Evolutionary conservation across 1,140 invertebrate species (phyloP), one percentile per base, ranked within the genome.

Genomic region (Eriocheir sinensis): DNA sequence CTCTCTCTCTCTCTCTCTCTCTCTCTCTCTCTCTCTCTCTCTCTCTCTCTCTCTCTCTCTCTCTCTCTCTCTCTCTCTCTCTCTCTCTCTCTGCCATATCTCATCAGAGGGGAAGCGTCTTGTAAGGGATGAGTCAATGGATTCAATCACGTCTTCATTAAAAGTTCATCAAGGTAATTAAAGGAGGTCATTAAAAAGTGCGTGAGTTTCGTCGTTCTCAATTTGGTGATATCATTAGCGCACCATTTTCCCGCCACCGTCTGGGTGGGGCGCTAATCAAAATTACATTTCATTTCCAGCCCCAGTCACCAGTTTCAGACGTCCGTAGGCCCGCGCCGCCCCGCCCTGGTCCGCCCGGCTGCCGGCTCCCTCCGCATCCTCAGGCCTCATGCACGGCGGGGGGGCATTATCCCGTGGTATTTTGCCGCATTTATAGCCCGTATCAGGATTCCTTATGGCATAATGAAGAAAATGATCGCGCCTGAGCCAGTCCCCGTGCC

Each of bases 231-330:
- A 92, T 92, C 91, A 92, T 92, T 92, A 92, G 91, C n/a, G 21
- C 91, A 92, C 91, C 91, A 92, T 92, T 92, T 92, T 92, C 38
- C 91, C 79, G 91, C 38, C 91, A 32, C 15, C 53, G 92, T 36
- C 60, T 89, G 86, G 92, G 92, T 80, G 86, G 60, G 86, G 92
- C 92, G 79, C 44, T 60, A 53, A 93, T 93, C 92, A 89, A 89
- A 89, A 93, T 93, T 93, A 93, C 92, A 72, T 89, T 89, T 93
- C 86, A 93, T 93, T 93, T 93, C 40, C 85, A 80, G 92, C 34
- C n/a, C 27, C 36, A 93, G 60, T 34, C 53, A 85, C 34, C 48
- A 89, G 9, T 88, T 27, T 4, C 8, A n/a, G 38, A 48, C n/a
- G 41, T 93, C 48, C 80, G 92, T 34, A 72, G 27, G 44, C 48